phyloP scores from a whole-genome alignment of 2,888 invertebrate genomes.

The Mesorhabditis belari region DNA sequence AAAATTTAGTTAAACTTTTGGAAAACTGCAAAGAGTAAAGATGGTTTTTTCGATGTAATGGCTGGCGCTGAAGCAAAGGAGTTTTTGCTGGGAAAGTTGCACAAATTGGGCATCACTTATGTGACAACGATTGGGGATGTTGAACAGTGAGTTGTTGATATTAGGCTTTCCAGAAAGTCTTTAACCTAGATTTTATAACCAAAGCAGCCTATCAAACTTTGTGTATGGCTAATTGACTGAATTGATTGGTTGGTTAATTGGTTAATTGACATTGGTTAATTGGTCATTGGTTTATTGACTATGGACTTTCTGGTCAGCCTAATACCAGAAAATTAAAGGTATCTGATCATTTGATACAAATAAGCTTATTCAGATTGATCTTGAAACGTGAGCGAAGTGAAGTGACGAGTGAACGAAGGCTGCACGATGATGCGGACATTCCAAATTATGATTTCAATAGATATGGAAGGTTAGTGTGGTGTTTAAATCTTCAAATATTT shows the following conservation, averaged over 20 bases:
- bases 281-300: too few relatives aligned
- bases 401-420: constrained; percentile 7
- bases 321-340: constrained; percentile 4
- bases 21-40: constrained; percentile 60
- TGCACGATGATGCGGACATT: constrained; percentile 15
- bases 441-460: constrained; percentile 24
- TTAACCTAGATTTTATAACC: too few relatives aligned
- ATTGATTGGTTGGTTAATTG: too few relatives aligned
- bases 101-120: constrained; percentile 21
- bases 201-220: too few relatives aligned
- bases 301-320: constrained; percentile 12
- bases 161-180: too few relatives aligned
- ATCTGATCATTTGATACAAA: background rate
- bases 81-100: constrained; percentile 18
- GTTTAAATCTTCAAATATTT: too few relatives aligned
- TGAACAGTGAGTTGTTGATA: constrained; percentile 41
- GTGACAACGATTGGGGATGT: constrained; percentile 46
- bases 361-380: constrained; percentile 5
- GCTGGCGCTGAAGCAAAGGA: constrained; percentile 63
- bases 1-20: constrained; percentile 62
- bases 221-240: too few relatives aligned
- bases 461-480: constrained; percentile 25
- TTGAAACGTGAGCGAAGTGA: constrained; percentile 9
- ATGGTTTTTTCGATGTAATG: constrained; percentile 64
- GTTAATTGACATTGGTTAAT: too few relatives aligned